Evolutionary conservation across 1,140 invertebrate genomes (phyloP).

Genomic region (Heliconius himera): DNA sequence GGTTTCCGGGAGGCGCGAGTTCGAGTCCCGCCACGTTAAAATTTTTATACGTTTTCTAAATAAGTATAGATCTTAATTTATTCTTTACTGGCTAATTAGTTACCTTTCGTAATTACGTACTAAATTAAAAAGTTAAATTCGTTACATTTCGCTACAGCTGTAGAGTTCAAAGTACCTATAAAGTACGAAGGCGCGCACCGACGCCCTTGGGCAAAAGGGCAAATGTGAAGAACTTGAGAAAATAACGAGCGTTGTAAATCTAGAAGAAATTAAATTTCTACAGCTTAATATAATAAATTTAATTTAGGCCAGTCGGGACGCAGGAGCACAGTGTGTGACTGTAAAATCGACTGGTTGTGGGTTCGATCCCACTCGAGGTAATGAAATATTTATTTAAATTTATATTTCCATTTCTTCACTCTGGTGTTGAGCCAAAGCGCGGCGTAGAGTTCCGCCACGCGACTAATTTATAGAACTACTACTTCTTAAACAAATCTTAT

Average conservation of each 20-base stretch:
- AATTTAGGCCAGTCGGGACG: background rate
- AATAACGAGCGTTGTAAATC: background rate
- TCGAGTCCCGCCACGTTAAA: too few species aligned
- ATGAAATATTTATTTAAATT: too few species aligned
- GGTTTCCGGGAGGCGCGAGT: too few species aligned
- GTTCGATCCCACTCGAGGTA: background rate
- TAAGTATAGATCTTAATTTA: too few species aligned
- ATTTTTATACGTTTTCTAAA: too few species aligned
- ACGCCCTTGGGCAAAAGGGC: conserved; percentile 6
- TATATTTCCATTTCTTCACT: too few species aligned
- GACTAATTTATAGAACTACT: too few species aligned
- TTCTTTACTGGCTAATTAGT: background rate
- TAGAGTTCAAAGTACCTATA: background rate
- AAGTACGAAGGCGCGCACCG: background rate
- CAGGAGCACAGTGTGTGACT: background rate
- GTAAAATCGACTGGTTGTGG: background rate
- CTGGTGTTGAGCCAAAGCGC: too few species aligned
- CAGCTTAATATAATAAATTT: background rate
- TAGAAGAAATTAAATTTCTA: background rate
- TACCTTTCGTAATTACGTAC: background rate
- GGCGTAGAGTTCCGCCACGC: too few species aligned
- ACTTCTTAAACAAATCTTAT: too few species aligned
- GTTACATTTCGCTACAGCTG: background rate
- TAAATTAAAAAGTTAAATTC: background rate
- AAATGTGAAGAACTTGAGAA: background rate